Evolutionary conservation across 2,113 vertebrate genomes (phyloP).

Genomic region (Tetrax tetrax): DNA sequence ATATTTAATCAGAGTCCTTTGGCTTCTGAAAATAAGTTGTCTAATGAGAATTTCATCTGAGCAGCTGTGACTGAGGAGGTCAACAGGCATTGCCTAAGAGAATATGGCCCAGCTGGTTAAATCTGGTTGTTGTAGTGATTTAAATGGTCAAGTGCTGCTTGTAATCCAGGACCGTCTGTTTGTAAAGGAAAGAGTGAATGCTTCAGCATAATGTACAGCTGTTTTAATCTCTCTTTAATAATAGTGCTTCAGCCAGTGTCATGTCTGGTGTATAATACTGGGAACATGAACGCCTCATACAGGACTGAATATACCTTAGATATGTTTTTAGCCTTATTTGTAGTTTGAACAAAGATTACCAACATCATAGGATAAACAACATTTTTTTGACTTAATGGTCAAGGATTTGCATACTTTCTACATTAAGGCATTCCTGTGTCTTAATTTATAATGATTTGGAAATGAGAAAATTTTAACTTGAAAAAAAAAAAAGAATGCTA

Average conservation of each 20-base stretch:
- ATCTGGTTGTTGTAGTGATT: constrained; percentile 93
- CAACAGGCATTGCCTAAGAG: constrained; percentile 82
- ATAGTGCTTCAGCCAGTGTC: constrained; percentile 83
- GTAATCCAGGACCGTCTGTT: constrained; percentile 94
- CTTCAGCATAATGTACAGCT: constrained; percentile 94
- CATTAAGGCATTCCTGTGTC: neutral
- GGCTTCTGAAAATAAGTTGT: constrained; percentile 79
- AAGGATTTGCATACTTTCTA: neutral
- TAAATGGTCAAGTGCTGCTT: constrained; percentile 98
- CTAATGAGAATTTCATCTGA: constrained; percentile 84
- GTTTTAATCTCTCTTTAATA: constrained; percentile 98
- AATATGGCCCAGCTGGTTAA: constrained; percentile 95
- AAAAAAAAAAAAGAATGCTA: neutral
- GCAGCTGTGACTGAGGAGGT: constrained; percentile 82
- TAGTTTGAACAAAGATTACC: neutral
- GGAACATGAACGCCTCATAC: constrained; percentile 74
- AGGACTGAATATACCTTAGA: constrained; percentile 46
- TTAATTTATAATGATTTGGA: neutral
- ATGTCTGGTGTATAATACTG: constrained; percentile 76
- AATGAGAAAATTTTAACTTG: neutral
- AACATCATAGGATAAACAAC: neutral
- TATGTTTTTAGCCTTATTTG: constrained; percentile 31
- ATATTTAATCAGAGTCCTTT: constrained; percentile 79
- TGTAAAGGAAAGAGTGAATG: constrained; percentile 85
- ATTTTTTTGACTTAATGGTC: neutral